Base-by-base conservation (phyloP, 1,140 invertebrate genomes). In the Nomia melanderi region DNA sequence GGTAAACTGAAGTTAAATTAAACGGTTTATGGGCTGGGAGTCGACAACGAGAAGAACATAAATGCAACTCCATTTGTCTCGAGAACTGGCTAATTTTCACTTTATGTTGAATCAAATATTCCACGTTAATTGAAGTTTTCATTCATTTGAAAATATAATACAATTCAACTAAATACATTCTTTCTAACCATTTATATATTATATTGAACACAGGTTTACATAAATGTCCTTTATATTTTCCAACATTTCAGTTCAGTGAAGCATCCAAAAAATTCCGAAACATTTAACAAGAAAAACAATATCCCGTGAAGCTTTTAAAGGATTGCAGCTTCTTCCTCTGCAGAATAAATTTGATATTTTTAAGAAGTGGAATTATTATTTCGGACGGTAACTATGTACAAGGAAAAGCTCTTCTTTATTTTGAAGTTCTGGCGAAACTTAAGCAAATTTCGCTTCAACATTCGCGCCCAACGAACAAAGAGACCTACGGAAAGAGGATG, bases 401-500 rank as follows among this genome's bases (percentile, higher is more conserved):
- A 27, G 3, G 11, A 9, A 36, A 7, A 31, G 11, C 9, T 20
- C 17, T 31, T 27, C 41, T 39, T 69, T 12, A 5, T 56, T 23
- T 12, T 31, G 17, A 36, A 8, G 17, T 23, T 4, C 23, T 27
- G n/a, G 41, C 27, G 39, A 56, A 47, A 47, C 25, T 69, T 69
- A 69, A 69, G 25, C 39, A 47, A 69, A 59, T 66, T 33, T 36
- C 65, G 44, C 65, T 69, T n/a, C 14, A 50, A 67, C 39, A 69
- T 41, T 75, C 44, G 17, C 31, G 9, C 33, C 2, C 12, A 5
- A 23, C 5, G 31, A 53, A 31, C 54, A 60, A 62, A 71, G 39
- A 17, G 56, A 9, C 39, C 14, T 25, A 41, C 44, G 53, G 60
- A 14, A 41, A 29, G 39, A 44, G 47, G 78, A 72, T 77, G 50